Evolutionary conservation across 2,113 vertebrate genomes (phyloP), one percentile per base, ranked within the genome.

Genomic region (Hippocampus zosterae): DNA sequence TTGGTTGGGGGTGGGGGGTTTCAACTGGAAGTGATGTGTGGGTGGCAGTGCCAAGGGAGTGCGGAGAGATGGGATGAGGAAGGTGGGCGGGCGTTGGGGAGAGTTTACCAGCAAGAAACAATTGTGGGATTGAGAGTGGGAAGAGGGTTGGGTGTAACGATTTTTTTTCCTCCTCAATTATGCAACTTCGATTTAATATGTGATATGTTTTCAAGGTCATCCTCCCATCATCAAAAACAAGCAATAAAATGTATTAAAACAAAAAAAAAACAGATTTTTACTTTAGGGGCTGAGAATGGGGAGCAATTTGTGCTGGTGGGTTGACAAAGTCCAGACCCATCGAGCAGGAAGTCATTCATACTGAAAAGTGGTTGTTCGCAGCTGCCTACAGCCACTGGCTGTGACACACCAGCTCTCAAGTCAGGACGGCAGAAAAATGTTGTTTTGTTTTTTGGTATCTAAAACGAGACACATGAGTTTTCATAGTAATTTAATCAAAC

Each of bases 291-390:
- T 67, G 70, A 61, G 65, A 33, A 46, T 57, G 71, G 69, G 9
- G 56, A 40, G 74, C 53, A 65, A 44, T 64, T 50, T 71, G 73
- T 74, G 69, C 80, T 75, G 70, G 79, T 64, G 68, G 74, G 78
- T 74, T 90, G 86, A 91, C 88, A 90, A 86, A 88, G 85, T 91
- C 89, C 90, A 91, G 91, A 81, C 86, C 84, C 82, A 65, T 81
- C 78, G 84, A 55, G 81, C 90, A 92, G 91, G 91, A 92, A 92
- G 91, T 91, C 88, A 84, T 92, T 91, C 85, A 90, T 91, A 88
- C 75, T 72, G 77, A 75, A 80, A 87, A 87, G 85, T 68, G 81
- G 81, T 84, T 79, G 86, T 81, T 82, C 77, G 73, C 65, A 72
- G 71, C 83, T 87, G 81, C 76, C 80, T 23, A 79, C 78, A 71